Conservation (phyloP, 2,888 invertebrate species). For the Teleiodes luculella region DNA sequence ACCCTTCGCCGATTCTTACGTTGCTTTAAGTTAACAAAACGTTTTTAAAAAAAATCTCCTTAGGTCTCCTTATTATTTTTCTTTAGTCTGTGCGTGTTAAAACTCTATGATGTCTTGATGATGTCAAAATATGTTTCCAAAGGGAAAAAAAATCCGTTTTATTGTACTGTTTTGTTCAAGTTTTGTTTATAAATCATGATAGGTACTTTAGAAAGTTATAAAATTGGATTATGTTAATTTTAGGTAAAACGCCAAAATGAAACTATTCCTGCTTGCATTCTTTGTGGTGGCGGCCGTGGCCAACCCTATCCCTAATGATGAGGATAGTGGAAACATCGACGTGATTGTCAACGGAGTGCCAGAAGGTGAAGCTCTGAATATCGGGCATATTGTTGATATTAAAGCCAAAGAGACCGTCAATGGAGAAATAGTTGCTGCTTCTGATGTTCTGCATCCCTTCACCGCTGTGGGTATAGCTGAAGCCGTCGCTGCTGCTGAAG, state of each 20-base stretch:
- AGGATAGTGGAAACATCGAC: constrained; percentile 40
- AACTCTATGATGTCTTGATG: no score
- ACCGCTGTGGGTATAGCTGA: constrained; percentile 51
- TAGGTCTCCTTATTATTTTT: no score
- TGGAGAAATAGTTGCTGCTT: constrained; percentile 37
- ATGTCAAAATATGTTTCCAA: no score
- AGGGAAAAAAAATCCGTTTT: no score
- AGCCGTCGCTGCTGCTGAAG: constrained; percentile 27
- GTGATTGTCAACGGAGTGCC: constrained; percentile 52
- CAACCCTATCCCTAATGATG: constrained; percentile 40
- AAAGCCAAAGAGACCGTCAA: constrained; percentile 45
- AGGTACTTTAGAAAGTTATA: background rate
- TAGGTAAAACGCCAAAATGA: constrained; percentile 36
- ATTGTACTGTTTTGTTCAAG: no score
- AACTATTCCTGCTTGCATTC: constrained; percentile 47
- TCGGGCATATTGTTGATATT: constrained; percentile 44
- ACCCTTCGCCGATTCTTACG: no score
- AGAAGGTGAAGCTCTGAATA: constrained; percentile 48
- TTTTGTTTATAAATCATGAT: no score
- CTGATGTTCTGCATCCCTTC: constrained; percentile 46
- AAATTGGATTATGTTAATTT: background rate
- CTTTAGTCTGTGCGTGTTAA: no score
- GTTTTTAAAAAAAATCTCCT: no score
- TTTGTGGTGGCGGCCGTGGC: constrained; percentile 50
- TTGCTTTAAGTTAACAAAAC: no score